Base-by-base conservation (phyloP, 2,797 vertebrate species). In the Falco columbarius region DNA sequence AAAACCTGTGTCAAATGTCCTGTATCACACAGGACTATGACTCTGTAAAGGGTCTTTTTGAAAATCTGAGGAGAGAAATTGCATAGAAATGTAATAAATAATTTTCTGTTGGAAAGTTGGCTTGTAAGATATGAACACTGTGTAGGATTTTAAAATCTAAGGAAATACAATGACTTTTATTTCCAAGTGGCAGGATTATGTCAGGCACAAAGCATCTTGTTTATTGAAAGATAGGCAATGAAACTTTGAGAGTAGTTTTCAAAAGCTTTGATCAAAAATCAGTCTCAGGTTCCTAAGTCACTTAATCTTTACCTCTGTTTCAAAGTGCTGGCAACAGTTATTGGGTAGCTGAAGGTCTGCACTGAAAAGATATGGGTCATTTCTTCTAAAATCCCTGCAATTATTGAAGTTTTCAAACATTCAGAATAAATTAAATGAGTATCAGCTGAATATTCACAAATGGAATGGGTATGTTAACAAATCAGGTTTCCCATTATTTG, bases 331-430 rank as follows among this genome's bases (percentile, higher is more conserved):
- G 54, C 42, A 84, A 42, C 4, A 62, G 23, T 77, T 84, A 58
- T 24, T 55, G 36, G 32, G 29, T 68, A 70, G 55, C 61, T 90
- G 79, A 58, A 88, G 42, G 72, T 52, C 75, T 96, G 65, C 42
- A 32, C 81, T 86, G 70, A 30, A 75, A 81, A 90, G 79, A 80
- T 91, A 85, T 12, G 30, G 27, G 46, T 94, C 19, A 61, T 51
- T 91, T 90, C 66, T 90, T 32, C 73, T 81, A 58, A 88, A 88
- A 75, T 52, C 59, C 62, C 24, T 66, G 62, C 55, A 86, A 81
- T 68, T 88, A 68, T 18, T 62, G 73, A 74, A 29, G n/a, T 88
- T 95, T 91, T 71, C 54, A 91, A 92, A 83, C 42, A 65, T 80
- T 61, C 5, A 11, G 54, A 85, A 59, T 76, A 67, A 73, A 90